These are phyloP conservation scores for Leucoraja erinaceus DNA, from an alignment of 2,113 vertebrate species.

Conservation along the genomic window DNA sequence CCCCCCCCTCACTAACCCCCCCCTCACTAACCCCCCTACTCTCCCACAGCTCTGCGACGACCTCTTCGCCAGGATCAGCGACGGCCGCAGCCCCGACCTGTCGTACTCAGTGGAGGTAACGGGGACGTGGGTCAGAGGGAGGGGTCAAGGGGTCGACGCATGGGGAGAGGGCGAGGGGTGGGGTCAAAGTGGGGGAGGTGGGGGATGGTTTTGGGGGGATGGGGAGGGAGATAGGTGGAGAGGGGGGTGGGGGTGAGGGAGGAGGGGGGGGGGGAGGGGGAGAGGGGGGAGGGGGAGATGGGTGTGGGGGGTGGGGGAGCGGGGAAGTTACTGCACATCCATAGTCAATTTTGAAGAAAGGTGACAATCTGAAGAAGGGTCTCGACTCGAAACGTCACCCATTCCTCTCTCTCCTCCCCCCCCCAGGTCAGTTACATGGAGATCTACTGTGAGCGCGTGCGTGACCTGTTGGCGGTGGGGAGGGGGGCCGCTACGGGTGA, in stretches of 20 bases:
- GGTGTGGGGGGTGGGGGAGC: too few species aligned
- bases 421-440: accelerated
- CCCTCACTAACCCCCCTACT: neutral
- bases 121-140: neutral
- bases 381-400: too few species aligned
- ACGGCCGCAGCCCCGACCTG: neutral
- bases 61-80: neutral
- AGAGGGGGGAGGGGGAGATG: too few species aligned
- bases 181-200: neutral
- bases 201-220: too few species aligned
- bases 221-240: neutral
- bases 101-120: neutral
- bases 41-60: constrained; percentile 61
- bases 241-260: accelerated
- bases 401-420: too few species aligned
- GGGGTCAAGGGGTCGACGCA: neutral
- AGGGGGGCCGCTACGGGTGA: too few species aligned
- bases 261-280: too few species aligned
- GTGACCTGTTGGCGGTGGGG: too few species aligned
- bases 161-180: neutral
- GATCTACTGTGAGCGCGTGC: accelerated
- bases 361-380: too few species aligned
- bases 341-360: too few species aligned
- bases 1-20: too few species aligned
- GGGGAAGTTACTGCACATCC: too few species aligned